Evolutionary conservation across 2,113 vertebrate species (phyloP).

Genomic region (Saccopteryx leptura): DNA sequence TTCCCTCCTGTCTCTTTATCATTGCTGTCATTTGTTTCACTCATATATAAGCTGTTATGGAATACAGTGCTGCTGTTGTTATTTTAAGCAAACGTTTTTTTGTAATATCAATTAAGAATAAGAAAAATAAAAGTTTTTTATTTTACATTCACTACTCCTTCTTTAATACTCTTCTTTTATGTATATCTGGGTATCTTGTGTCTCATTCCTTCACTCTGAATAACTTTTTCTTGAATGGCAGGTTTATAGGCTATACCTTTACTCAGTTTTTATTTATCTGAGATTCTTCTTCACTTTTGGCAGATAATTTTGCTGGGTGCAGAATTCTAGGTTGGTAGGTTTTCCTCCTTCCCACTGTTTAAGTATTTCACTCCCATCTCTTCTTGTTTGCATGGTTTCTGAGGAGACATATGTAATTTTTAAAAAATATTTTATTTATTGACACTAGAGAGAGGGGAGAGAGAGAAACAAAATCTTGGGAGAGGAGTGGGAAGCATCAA

Average conservation of each 20-base stretch:
- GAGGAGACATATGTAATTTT: background rate
- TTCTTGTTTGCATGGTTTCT: background rate
- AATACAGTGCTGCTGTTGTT: background rate
- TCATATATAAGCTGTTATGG: background rate
- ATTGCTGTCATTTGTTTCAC: background rate
- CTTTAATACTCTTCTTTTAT: background rate
- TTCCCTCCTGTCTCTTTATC: background rate
- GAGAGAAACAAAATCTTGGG: too few relatives aligned
- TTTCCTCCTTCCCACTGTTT: background rate
- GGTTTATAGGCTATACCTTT: background rate
- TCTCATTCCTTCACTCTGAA: background rate
- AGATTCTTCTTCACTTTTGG: background rate
- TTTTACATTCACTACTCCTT: background rate
- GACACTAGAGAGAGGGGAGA: too few relatives aligned
- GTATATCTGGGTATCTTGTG: background rate
- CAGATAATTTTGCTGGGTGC: background rate
- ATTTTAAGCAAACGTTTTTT: background rate
- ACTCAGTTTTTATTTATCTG: background rate
- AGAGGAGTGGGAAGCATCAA: too few relatives aligned
- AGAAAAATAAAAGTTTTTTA: background rate
- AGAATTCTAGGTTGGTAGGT: background rate
- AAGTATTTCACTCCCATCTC: background rate
- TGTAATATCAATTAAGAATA: background rate
- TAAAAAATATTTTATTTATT: too few relatives aligned
- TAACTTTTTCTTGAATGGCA: background rate